These are phyloP conservation scores for Python bivittatus DNA, from an alignment of 2,113 vertebrate species.

Conservation along the genomic window DNA sequence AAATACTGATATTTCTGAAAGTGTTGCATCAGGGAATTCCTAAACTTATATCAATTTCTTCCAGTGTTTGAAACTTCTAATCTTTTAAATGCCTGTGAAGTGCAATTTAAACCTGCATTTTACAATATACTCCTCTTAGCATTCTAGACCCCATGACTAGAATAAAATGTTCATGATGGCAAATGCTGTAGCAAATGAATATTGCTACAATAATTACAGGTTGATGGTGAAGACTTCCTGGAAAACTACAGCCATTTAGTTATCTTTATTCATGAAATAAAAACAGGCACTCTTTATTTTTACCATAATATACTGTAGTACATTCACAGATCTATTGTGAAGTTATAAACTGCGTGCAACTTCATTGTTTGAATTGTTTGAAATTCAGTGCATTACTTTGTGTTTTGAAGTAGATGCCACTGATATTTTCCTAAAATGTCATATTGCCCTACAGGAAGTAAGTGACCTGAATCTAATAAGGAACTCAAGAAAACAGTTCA, in stretches of 20 bases:
- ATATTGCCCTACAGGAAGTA: conserved; percentile 14
- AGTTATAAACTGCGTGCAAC: background rate
- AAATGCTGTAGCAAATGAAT: background rate
- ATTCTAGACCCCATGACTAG: background rate
- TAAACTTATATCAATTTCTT: background rate
- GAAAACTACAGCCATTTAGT: background rate
- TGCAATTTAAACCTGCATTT: background rate
- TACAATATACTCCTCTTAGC: background rate
- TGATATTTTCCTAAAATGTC: background rate
- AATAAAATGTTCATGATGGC: background rate
- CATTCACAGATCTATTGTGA: background rate
- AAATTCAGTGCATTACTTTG: background rate
- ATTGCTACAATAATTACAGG: background rate
- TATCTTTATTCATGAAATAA: background rate
- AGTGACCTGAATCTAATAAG: conserved; percentile 7
- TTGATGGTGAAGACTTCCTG: background rate
- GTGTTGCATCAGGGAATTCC: background rate
- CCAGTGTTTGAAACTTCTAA: background rate
- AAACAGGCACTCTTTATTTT: background rate
- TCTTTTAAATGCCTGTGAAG: background rate
- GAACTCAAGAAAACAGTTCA: conserved; percentile 22
- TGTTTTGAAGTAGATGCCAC: background rate
- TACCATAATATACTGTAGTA: background rate
- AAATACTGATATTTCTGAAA: background rate
- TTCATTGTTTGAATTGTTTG: background rate